Percentiles rank a stretch among this genome's conserved stretches.
These are phyloP conservation scores for Chrysodeixis includens DNA, from an alignment of 2,888 invertebrate genomes.

Conservation along the genomic window DNA sequence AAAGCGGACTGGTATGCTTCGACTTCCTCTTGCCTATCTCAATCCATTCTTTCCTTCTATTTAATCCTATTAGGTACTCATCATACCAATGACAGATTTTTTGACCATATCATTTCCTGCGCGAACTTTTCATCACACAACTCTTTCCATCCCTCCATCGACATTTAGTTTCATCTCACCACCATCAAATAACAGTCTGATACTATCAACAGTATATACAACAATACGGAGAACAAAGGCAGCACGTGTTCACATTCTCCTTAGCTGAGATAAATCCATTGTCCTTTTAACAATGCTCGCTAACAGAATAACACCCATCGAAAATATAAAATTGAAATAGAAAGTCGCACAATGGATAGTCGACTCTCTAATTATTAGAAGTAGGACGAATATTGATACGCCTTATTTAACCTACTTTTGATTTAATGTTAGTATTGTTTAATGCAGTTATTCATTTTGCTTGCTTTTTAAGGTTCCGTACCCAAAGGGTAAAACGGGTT, in stretches of 20 bases:
- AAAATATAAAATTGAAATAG: slow-evolving; percentile 52
- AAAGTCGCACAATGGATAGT: slow-evolving; percentile 45
- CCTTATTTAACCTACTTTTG: slow-evolving; percentile 46
- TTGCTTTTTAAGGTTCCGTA: too few relatives aligned
- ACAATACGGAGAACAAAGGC: slow-evolving; percentile 15
- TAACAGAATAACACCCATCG: slow-evolving; percentile 29
- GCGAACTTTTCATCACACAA: too few relatives aligned
- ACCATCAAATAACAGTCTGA: neutral
- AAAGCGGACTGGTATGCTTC: too few relatives aligned
- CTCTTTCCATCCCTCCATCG: too few relatives aligned
- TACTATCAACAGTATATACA: neutral
- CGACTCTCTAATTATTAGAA: slow-evolving; percentile 48
- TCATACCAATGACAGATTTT: too few relatives aligned
- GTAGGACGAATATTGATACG: slow-evolving; percentile 54
- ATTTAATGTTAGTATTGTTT: slow-evolving; percentile 7
- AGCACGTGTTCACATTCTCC: neutral
- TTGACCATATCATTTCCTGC: too few relatives aligned
- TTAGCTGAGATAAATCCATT: slow-evolving; percentile 33
- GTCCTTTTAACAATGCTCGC: slow-evolving; percentile 22
- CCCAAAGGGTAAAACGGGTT: too few relatives aligned
- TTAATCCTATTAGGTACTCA: too few relatives aligned
- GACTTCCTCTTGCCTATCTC: too few relatives aligned
- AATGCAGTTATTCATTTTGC: neutral
- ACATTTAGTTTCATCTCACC: too few relatives aligned
- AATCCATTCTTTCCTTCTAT: too few relatives aligned